A percentile compares a stretch with the other conserved stretches of the same genome.
Evolutionary conservation across 2,113 vertebrate species (phyloP).

Genomic region (Centropristis striata): DNA sequence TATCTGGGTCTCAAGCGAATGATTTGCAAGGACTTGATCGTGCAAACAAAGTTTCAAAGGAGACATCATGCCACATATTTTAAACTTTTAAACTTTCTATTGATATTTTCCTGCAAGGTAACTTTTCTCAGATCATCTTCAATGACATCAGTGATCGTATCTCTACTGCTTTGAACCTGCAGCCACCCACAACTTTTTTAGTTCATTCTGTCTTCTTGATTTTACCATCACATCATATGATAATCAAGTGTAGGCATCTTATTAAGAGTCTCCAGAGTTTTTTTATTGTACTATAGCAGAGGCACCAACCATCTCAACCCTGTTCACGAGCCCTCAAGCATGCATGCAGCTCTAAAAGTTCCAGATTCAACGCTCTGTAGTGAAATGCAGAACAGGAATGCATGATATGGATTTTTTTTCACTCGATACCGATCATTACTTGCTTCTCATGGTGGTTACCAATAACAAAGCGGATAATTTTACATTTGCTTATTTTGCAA

Average conservation of each 20-base stretch:
- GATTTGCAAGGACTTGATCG: not conserved
- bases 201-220: not conserved
- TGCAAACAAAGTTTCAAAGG: not conserved
- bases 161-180: not conserved
- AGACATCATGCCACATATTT: not conserved
- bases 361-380: too few species aligned
- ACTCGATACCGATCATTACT: too few species aligned
- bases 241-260: not conserved
- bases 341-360: not conserved
- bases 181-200: not conserved
- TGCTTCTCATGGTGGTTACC: too few species aligned
- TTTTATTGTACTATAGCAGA: not conserved
- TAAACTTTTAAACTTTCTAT: not conserved
- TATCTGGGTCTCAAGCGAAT: not conserved
- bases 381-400: too few species aligned
- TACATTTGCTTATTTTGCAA: too few species aligned
- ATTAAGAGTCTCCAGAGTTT: too few species aligned
- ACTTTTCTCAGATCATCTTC: not conserved
- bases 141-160: not conserved
- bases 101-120: not conserved
- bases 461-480: too few species aligned
- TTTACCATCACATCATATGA: not conserved
- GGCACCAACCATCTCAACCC: not conserved
- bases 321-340: not conserved
- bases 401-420: too few species aligned